Conservation (phyloP, 2,113 vertebrate genomes). For the Elaphurus davidianus region DNA sequence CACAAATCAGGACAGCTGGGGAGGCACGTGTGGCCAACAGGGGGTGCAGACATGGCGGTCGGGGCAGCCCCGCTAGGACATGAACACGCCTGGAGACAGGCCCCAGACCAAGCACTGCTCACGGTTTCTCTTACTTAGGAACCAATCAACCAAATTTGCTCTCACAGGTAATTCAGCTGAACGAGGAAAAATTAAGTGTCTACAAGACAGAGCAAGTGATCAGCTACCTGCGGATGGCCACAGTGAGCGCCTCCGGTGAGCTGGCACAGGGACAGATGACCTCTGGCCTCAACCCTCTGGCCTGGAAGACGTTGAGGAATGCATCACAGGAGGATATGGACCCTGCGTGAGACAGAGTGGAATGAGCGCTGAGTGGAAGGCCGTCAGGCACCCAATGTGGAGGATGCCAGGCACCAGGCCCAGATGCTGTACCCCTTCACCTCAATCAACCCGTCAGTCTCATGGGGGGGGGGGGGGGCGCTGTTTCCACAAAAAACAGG, state of each 20-base stretch:
- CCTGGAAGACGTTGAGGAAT: slow-evolving; percentile 97
- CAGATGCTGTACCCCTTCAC: too few species aligned
- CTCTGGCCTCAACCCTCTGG: slow-evolving; percentile 93
- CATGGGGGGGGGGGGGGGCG: too few species aligned
- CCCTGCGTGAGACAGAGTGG: slow-evolving; percentile 81
- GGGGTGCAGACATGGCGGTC: fast-evolving
- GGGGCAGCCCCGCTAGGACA: fast-evolving
- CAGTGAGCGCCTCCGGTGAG: slow-evolving; percentile 93
- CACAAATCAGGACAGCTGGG: background rate
- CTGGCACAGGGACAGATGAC: slow-evolving; percentile 96
- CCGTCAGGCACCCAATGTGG: background rate
- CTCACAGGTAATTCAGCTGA: too few species aligned
- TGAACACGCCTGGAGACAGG: background rate
- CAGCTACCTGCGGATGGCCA: slow-evolving; percentile 93
- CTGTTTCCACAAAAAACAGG: background rate
- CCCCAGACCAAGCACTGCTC: background rate
- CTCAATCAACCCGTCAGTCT: too few species aligned
- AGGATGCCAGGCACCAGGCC: fast-evolving
- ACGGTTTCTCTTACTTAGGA: background rate
- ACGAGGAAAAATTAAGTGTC: background rate
- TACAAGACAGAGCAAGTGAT: background rate
- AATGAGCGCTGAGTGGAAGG: fast-evolving
- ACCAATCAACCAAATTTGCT: background rate
- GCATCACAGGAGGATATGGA: slow-evolving; percentile 98
- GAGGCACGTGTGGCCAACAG: background rate